phyloP scores from a whole-genome alignment of 2,113 vertebrate genomes.

The Pao palembangensis region DNA sequence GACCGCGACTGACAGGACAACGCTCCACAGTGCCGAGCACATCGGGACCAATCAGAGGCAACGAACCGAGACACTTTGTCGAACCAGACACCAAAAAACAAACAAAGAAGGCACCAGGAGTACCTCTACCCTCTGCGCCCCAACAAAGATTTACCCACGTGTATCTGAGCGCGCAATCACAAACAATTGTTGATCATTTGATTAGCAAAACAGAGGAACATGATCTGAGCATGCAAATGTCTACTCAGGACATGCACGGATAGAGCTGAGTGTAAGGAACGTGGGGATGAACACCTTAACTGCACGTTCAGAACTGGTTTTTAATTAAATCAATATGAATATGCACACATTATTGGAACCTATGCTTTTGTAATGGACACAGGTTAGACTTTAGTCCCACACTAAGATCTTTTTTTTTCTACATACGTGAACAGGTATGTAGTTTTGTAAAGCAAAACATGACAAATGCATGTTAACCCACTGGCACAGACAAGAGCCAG shows the following conservation, averaged over 20 bases:
- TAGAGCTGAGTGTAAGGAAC: neutral
- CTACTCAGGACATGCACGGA: neutral
- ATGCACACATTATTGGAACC: no score
- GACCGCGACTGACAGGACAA: constrained; percentile 46
- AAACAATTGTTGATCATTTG: constrained; percentile 60
- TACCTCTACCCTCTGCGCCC: neutral
- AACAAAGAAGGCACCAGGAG: neutral
- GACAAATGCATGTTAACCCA: no score
- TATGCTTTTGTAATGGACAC: no score
- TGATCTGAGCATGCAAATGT: constrained; percentile 63
- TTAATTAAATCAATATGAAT: no score
- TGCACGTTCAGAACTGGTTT: no score
- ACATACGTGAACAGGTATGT: no score
- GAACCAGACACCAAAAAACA: neutral
- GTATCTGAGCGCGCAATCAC: constrained; percentile 4
- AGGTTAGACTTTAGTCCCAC: no score
- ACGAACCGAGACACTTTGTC: constrained; percentile 5
- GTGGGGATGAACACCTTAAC: no score
- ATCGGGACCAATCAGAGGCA: constrained; percentile 22
- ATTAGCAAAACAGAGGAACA: constrained; percentile 62
- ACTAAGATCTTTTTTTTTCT: no score
- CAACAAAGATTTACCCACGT: constrained; percentile 16
- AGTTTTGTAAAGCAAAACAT: no score
- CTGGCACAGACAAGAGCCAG: no score
- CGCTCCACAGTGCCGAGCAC: constrained; percentile 59